Percentiles rank a stretch among this genome's conserved stretches.
These are phyloP conservation scores for Dryobota labecula DNA, from an alignment of 2,888 invertebrate species.

Conservation along the genomic window DNA sequence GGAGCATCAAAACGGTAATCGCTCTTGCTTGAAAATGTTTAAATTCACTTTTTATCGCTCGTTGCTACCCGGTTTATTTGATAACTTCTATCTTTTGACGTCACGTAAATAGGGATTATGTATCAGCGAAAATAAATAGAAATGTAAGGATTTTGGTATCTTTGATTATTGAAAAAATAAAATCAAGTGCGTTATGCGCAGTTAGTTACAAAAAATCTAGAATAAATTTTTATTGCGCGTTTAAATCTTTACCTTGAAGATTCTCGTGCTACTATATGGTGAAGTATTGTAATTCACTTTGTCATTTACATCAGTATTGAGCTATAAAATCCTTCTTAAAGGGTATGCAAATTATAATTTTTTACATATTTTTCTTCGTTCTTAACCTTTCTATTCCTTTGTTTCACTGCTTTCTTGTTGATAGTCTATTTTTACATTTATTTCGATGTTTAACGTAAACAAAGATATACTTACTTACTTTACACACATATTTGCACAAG, in stretches of 20 bases:
- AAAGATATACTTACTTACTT: not conserved
- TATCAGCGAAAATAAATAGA: conserved; percentile 46
- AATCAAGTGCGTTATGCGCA: conserved; percentile 27
- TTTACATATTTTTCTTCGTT: not conserved
- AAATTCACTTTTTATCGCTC: conserved; percentile 40
- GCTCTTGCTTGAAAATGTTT: conserved; percentile 12
- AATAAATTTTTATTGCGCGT: conserved; percentile 18
- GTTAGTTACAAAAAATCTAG: conserved; percentile 10
- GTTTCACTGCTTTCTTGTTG: conserved; percentile 6
- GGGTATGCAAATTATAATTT: not conserved
- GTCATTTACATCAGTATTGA: not conserved
- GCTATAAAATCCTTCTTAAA: not conserved
- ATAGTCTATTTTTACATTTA: conserved; percentile 37
- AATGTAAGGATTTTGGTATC: conserved; percentile 31
- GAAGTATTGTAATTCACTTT: not conserved
- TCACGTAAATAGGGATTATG: conserved; percentile 42
- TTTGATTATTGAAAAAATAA: conserved; percentile 25
- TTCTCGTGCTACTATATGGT: not conserved
- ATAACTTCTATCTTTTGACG: conserved; percentile 58
- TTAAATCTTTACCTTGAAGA: conserved; percentile 11
- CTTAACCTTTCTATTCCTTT: conserved; percentile 8
- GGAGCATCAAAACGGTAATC: conserved; percentile 19
- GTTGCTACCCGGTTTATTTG: conserved; percentile 56
- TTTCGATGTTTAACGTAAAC: conserved; percentile 14
- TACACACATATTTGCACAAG: conserved; percentile 23